phyloP scores from a whole-genome alignment of 2,113 vertebrate genomes.

The Labrus mixtus region DNA sequence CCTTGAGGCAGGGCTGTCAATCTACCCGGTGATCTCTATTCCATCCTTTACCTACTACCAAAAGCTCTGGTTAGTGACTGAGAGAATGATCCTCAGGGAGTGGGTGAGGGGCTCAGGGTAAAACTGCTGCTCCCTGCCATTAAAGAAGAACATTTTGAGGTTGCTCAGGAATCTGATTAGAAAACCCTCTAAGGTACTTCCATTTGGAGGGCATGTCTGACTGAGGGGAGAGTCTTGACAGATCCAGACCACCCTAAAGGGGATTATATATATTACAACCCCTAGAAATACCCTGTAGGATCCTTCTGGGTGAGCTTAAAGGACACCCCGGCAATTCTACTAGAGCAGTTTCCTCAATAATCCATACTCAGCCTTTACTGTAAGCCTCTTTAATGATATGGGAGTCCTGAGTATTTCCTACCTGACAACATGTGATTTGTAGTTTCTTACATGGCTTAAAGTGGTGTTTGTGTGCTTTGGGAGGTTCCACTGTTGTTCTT shows the following conservation, averaged over 20 bases:
- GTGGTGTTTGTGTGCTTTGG: not conserved
- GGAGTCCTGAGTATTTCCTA: not conserved
- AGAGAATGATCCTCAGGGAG: conserved; percentile 45
- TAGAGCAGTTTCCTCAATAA: not conserved
- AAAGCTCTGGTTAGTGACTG: conserved; percentile 25
- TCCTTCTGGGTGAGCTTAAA: conserved; percentile 8
- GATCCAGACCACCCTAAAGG: not conserved
- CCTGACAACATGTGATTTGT: conserved; percentile 14
- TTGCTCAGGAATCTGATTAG: conserved; percentile 22
- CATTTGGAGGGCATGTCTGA: conserved; percentile 17
- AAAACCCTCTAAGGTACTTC: conserved; percentile 10
- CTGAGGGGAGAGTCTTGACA: not conserved
- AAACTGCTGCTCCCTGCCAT: conserved; percentile 28
- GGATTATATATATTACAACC: conserved; percentile 9
- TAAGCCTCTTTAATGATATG: conserved; percentile 4
- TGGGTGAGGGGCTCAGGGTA: conserved; percentile 10
- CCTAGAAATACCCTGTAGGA: not conserved
- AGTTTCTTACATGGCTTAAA: conserved; percentile 1
- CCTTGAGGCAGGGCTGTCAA: conserved; percentile 28
- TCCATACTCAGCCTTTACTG: conserved; percentile 16
- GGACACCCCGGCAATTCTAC: not conserved
- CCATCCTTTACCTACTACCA: conserved; percentile 8
- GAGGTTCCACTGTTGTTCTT: not conserved
- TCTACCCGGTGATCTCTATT: conserved; percentile 43
- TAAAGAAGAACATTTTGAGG: conserved; percentile 17